Evolutionary conservation across 2,797 vertebrate species (phyloP).

Genomic region (Dermochelys coriacea): DNA sequence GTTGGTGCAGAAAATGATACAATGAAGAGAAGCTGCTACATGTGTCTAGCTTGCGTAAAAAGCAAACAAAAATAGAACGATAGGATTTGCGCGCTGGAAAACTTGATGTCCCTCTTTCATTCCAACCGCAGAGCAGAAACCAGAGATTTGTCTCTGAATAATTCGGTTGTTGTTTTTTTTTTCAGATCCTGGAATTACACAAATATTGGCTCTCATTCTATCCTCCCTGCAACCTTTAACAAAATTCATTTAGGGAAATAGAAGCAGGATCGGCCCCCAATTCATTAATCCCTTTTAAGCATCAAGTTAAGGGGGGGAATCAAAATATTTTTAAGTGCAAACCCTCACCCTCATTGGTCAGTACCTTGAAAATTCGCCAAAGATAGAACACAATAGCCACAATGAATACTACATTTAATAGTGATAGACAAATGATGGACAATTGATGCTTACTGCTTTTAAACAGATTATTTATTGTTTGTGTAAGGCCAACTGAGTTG

Average conservation of each 20-base stretch:
- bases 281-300: not conserved
- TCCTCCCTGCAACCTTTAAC: rapidly evolving
- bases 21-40: not conserved
- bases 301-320: rapidly evolving
- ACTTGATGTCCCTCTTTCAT: not conserved
- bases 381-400: not conserved
- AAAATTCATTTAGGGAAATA: not conserved
- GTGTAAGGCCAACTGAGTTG: not conserved
- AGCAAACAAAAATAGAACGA: not conserved
- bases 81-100: not conserved
- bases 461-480: not conserved
- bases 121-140: not conserved
- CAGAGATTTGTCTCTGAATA: not conserved
- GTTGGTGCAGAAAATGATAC: not conserved
- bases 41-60: not conserved
- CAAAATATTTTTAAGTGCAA: not conserved
- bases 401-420: slow-evolving; percentile 10
- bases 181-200: not conserved
- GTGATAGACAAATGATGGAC: rapidly evolving
- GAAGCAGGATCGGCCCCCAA: not conserved
- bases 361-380: not conserved
- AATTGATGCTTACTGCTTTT: not conserved
- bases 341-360: not conserved
- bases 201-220: not conserved
- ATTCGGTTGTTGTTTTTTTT: not conserved